Evolutionary conservation across 2,797 vertebrate species (phyloP), one percentile per base, ranked within the genome.

Genomic region (Threskiornis aethiopicus): DNA sequence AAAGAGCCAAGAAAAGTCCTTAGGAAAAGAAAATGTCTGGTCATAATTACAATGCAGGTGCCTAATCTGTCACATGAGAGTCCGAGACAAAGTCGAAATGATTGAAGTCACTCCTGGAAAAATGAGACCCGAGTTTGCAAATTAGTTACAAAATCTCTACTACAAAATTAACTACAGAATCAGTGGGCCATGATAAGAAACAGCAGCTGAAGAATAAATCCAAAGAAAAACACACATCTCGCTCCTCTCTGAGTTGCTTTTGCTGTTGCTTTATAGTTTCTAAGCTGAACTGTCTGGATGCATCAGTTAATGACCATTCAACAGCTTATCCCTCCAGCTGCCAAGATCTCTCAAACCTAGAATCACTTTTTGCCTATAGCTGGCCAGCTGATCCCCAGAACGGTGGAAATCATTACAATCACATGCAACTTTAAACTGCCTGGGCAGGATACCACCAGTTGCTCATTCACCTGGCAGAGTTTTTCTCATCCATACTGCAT

Each of bases 241-340:
- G 0, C 49, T 49, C 51, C 69, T 65, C 46, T 88, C 62, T 10
- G 26, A 85, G 52, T 41, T 91, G 46, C 42, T 85, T 87, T 87
- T 84, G 41, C 57, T 75, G 85, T 90, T 90, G n/a, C 29, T 85
- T 91, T 81, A 79, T 49, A 70, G 24, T 35, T 89, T 96, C 55
- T 67, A 75, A 62, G 44, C 41, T 84, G 58, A 70, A 49, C 66
- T 92, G 62, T 90, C 93, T 87, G 19, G 69, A 70, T 82, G 37
- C 47, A 81, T 95, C 85, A 81, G 76, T 84, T 90, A 96, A 95
- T 89, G 84, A 96, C 25, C 10, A 13, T 83, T 91, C 83, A 88
- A 55, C 46, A 87, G 42, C 61, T 96, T 96, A 94, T 84, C 39
- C 81, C 33, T 91, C 59, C 65, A 84, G 87, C 64, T 96, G 89